Evolutionary conservation across 2,113 vertebrate genomes (phyloP), one percentile per base, ranked within the genome.

Genomic region (Dissostichus mawsoni): DNA sequence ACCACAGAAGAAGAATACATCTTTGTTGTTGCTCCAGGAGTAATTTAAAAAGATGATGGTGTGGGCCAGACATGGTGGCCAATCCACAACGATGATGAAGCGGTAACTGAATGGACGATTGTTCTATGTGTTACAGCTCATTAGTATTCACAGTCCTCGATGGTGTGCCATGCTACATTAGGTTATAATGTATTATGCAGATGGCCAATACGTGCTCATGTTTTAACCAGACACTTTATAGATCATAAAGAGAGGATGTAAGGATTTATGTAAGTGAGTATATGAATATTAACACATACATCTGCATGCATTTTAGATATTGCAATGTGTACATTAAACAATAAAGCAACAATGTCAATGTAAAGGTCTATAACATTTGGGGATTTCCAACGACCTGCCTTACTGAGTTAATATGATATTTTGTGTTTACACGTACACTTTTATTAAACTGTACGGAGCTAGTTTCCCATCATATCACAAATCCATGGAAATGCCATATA

Each of bases 141-240:
- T 87, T 76, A 51, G 50, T 57, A 75, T 74, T 57, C 75, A 63
- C 65, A 61, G 56, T 29, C 25, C 70, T 77, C 74, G 61, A 44
- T 78, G 55, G 62, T 79, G 41, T 69, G 61, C 33, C 47, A 75
- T 70, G 82, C 62, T 59, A 76, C 78, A 84, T 84, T 79, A 82
- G 47, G 17, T 33, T 67, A 20, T 81, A 75, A 81, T 90, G 82
- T 74, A 47, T n/a, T 78, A 71, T 87, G 76, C 53, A 71, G 76
- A 87, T 51, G 20, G 47, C 58, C 17, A n/a, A n/a, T 76, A 85
- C 67, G 70, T 67, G 70, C 78, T 84, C 66, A 78, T 75, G 69
- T 75, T 74, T 66, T 23, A 86, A 67, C 36, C 64, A 81, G 51
- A 65, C 69, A 18, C 36, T 74, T 75, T 62, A 23, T 8, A 8